Evolutionary conservation across 2,113 vertebrate genomes (phyloP).

Genomic region (Gavia stellata): DNA sequence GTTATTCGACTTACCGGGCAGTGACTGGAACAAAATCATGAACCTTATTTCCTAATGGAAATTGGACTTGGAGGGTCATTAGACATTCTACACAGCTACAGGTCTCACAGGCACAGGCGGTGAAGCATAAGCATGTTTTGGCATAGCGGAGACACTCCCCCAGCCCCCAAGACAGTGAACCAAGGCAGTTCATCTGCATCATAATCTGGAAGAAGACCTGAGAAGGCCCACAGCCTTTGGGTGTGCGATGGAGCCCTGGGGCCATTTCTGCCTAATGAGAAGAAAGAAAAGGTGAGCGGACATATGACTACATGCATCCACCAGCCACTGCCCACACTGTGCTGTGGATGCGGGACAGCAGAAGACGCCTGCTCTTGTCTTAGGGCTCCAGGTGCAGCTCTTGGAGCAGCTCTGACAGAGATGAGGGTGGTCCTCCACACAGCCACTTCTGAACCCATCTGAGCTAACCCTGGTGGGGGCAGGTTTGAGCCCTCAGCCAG

Average conservation of each 20-base stretch:
- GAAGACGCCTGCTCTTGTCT: neutral
- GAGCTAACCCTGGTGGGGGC: constrained; percentile 26
- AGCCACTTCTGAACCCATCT: neutral
- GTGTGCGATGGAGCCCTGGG: neutral
- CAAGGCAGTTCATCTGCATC: neutral
- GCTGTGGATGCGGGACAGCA: neutral
- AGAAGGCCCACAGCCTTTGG: neutral
- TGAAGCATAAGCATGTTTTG: neutral
- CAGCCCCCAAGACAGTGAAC: neutral
- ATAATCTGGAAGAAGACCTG: neutral
- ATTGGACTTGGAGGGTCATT: neutral
- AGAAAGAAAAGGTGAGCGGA: neutral
- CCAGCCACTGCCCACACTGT: neutral
- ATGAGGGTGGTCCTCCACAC: neutral
- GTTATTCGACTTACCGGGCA: neutral
- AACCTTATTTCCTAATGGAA: constrained; percentile 2
- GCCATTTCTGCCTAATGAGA: neutral
- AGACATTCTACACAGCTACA: neutral
- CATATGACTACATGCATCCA: neutral
- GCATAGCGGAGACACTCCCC: neutral
- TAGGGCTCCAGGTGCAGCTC: neutral
- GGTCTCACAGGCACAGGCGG: neutral
- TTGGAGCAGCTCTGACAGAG: neutral
- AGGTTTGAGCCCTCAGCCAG: neutral
- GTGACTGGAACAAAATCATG: constrained; percentile 15